These are phyloP conservation scores for Danaus plexippus DNA, from an alignment of 1,140 invertebrate genomes.

Conservation along the genomic window DNA sequence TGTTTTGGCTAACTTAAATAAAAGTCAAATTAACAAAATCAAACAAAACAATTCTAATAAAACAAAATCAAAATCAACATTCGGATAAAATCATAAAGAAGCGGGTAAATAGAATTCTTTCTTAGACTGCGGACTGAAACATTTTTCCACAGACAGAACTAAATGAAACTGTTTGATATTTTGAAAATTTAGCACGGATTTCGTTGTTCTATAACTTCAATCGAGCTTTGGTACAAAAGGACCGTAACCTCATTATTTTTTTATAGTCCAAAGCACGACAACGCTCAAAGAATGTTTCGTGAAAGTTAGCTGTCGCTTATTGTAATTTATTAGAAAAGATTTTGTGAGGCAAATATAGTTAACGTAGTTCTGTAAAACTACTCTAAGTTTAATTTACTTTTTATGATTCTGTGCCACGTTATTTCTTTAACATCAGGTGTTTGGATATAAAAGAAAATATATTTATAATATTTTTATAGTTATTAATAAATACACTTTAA, in stretches of 20 bases:
- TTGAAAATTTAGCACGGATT: constrained; percentile 19
- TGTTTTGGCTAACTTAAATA: too few species aligned
- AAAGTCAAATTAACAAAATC: neutral
- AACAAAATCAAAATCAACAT: constrained; percentile 5
- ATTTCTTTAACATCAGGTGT: too few species aligned
- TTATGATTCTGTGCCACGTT: too few species aligned
- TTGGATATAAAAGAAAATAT: too few species aligned
- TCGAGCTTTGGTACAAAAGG: constrained; percentile 21
- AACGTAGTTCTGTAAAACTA: neutral
- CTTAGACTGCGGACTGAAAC: constrained; percentile 8
- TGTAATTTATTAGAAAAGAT: constrained; percentile 19
- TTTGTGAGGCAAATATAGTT: constrained; percentile 11
- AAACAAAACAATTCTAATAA: neutral
- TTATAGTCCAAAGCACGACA: constrained; percentile 23
- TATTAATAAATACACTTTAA: too few species aligned
- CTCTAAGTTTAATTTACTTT: too few species aligned
- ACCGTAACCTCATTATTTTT: constrained; percentile 24
- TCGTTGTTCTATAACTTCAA: constrained; percentile 18
- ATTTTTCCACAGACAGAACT: constrained; percentile 21
- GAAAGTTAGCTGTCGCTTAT: constrained; percentile 15
- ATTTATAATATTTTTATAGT: too few species aligned
- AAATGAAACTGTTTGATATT: constrained; percentile 27
- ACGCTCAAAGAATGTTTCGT: constrained; percentile 22
- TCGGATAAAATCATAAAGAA: neutral
- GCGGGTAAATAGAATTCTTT: constrained; percentile 3